Evolutionary conservation across 2,888 invertebrate genomes (phyloP), one percentile per base, ranked within the genome.

Genomic region (Platycnemis pennipes): DNA sequence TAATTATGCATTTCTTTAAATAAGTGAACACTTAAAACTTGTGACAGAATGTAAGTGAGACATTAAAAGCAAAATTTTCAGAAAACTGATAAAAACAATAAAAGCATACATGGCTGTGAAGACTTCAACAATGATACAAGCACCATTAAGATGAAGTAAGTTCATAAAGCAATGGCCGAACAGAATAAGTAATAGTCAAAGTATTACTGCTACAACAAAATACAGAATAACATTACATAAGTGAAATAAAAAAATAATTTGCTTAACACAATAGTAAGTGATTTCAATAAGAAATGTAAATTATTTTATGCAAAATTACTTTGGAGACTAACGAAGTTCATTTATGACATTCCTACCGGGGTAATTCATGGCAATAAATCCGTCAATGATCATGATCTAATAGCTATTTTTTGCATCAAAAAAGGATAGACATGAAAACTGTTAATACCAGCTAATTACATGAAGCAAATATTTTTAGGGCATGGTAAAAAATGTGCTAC

Each of bases 151-250:
- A 87, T 37, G 37, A 13, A 87, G 87, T 37, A 88, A 88, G 2
- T 5, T 53, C 42, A 22, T 22, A 88, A 53, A 53, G 16, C 31
- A 37, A 53, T 89, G 26, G n/a, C 26, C 49, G 49, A 49, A 49
- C 31, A 88, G 45, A 87, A 89, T 37, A 53, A 89, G 45, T 37
- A 37, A 89, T 19, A 37, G 0, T 89, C 53, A 49, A 89, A 89
- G 16, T 2, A 49, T 53, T 53, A 46, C 49, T 31, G n/a, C 13
- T 19, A 22, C 1, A 13, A 49, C 37, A 53, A 89, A 49, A 46
- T 26, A 87, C 42, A 87, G 16, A 31, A 11, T 22, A 46, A 88
- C 26, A 26, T 44, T 45, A 46, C 37, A 31, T 49, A 89, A 0
- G 37, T 37, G 49, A 22, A 22, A 37, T 53, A 19, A 19, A 31